Percentiles rank a stretch among this genome's conserved stretches.
These are phyloP conservation scores for Chloroclystis v-ata DNA, from an alignment of 2,888 invertebrate genomes.

Conservation along the genomic window DNA sequence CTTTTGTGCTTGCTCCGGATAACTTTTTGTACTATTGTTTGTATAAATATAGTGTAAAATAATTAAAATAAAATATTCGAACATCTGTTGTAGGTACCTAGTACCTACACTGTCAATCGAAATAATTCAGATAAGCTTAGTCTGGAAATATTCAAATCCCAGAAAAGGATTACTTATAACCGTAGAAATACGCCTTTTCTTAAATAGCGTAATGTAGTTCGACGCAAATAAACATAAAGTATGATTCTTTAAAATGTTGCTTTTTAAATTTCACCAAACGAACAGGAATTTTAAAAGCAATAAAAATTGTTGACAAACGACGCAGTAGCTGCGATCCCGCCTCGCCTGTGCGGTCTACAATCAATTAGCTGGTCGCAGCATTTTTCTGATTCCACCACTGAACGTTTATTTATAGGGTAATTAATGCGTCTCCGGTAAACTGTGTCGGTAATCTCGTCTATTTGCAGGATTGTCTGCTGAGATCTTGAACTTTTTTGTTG, in stretches of 20 bases:
- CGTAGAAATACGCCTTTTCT: no score
- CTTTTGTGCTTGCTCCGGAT: no score
- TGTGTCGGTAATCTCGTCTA: conserved; percentile 32
- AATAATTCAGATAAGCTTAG: no score
- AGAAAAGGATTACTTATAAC: no score
- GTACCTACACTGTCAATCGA: no score
- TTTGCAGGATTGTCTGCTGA: conserved; percentile 28
- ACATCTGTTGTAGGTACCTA: no score
- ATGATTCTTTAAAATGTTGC: conserved; percentile 1
- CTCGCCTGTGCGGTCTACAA: conserved; percentile 25
- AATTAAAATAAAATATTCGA: no score
- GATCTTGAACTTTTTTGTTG: no score
- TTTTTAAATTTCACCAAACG: conserved; percentile 7
- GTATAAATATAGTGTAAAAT: no score
- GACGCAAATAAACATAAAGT: not conserved
- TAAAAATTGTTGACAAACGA: conserved; percentile 27
- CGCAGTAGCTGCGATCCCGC: conserved; percentile 5
- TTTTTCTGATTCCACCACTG: conserved; percentile 32
- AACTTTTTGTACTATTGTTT: no score
- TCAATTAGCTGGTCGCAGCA: conserved; percentile 28
- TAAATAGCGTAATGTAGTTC: not conserved
- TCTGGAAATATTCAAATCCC: no score
- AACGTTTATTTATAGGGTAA: conserved; percentile 49
- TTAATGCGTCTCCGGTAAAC: conserved; percentile 47
- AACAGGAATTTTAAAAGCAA: conserved; percentile 15